Base-by-base conservation (phyloP, 2,797 vertebrate species). In the Ispidina lecontei region DNA sequence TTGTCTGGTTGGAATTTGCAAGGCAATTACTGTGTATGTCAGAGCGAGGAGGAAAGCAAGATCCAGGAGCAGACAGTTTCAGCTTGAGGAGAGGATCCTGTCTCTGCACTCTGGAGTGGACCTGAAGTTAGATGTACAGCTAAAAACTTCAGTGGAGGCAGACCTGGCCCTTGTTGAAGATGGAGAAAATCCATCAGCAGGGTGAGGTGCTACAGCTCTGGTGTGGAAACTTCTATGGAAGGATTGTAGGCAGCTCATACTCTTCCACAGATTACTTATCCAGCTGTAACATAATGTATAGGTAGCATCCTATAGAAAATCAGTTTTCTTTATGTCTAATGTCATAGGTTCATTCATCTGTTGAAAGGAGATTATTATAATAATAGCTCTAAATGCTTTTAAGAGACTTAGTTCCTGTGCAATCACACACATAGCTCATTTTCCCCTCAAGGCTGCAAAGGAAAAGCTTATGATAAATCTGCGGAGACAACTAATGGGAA, bases 401-500 rank as follows among this genome's bases (percentile, higher is more conserved):
- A 63, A 89, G 67, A 95, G 78, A 60, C 35, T 55, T 69, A 59
- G 87, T 81, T 93, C 18, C 35, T 60, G n/a, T 63, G 73, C 59
- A 81, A 71, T 77, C 41, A 25, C 75, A 89, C 56, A 72, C 17
- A 29, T 84, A 55, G 82, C 84, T 76, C 37, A 22, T 46, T 75
- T 92, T 28, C 31, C 39, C 70, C 35, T 84, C 55, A 60, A 81
- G 82, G 87, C 87, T 91, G 82, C 35, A 21, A 22, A 89, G 82
- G 72, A 83, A 65, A 87, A 87, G 29, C 56, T 20, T 44, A 80
- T 92, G 73, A 87, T 58, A 81, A 84, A 87, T 87, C 63, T 78
- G 51, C 70, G 52, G 39, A 80, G 89, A 68, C 68, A 89, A 29
- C 69, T 88, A 87, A 81, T 91, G 74, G 80, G 77, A 84, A 90